Base-by-base conservation (phyloP, 1,140 invertebrate species). In the Aphelenchoides fujianensis region DNA sequence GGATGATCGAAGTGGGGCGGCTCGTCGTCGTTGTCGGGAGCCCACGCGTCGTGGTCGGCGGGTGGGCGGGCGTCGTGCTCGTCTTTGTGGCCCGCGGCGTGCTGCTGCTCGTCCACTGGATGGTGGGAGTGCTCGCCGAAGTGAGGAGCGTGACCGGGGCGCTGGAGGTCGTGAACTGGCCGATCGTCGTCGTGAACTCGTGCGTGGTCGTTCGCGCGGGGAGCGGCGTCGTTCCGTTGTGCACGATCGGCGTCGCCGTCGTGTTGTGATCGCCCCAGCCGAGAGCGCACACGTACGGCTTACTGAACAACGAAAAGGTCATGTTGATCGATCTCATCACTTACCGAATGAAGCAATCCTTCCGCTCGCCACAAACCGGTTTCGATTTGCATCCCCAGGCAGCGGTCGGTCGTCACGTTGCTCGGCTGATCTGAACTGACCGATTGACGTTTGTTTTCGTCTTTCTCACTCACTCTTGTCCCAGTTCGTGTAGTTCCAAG, bases 401-500 rank as follows among this genome's bases (percentile, higher is more conserved):
- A 59, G 55, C 55, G 55, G 23, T 59, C 34, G 28, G 5, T 19
- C 5, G 55, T 59, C 55, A 19, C 5, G 55, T 59, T 59, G 55
- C 19, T 59, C 34, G 55, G 53, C 16, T 16, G 3, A 62, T 68
- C 31, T 7, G 19, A 12, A 66, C 7, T 67, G 31, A 67, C 32
- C 37, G 64, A 48, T 67, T 67, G 27, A 31, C 32, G 53, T 52
- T 48, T 36, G 64, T 28, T 53, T 27, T 67, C 52, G 31, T 67
- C 31, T 67, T 34, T 67, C 32, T 67, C 41, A 67, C 36, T 48
- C 23, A 67, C 41, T 48, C 23, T 59, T 23, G 23, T 59, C 55
- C 55, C 55, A 59, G 19, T 59, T 59, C 34, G 55, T 59, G 23
- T 59, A 59, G 23, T 19, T 19, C 5, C 5, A 59, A 19, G 28